Conservation (phyloP, 2,888 invertebrate genomes). For the Laothoe populi region DNA sequence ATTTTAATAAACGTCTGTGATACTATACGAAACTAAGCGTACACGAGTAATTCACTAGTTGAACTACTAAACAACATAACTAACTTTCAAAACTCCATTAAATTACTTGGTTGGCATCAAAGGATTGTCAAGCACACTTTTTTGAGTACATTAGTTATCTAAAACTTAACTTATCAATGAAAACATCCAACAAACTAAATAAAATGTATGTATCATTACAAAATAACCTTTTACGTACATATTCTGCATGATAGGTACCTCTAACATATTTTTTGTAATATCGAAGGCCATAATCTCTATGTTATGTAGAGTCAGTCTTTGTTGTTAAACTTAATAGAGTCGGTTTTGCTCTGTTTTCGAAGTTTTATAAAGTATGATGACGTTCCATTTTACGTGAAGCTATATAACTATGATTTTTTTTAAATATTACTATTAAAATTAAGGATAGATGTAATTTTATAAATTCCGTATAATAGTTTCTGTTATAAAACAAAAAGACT, state of each 20-base stretch:
- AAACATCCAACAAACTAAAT: conserved; percentile 42
- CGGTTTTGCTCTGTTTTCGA: conserved; percentile 42
- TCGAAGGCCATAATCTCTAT: conserved; percentile 56
- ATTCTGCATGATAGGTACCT: conserved; percentile 55
- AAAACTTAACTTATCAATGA: conserved; percentile 38
- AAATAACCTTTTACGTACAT: conserved; percentile 67
- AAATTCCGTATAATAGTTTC: background rate
- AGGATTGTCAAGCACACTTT: conserved; percentile 20
- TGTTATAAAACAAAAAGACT: too few species aligned
- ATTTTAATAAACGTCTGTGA: conserved; percentile 19
- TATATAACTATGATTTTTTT: background rate
- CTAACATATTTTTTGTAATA: conserved; percentile 53
- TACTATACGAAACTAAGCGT: conserved; percentile 12
- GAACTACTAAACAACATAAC: conserved; percentile 20
- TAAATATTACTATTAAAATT: background rate
- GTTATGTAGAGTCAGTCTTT: conserved; percentile 44
- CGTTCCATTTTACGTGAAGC: conserved; percentile 39
- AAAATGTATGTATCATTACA: conserved; percentile 48
- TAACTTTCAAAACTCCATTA: conserved; percentile 28
- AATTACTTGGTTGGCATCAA: conserved; percentile 23
- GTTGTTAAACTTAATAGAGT: conserved; percentile 48
- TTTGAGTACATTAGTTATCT: conserved; percentile 6
- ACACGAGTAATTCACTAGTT: conserved; percentile 18
- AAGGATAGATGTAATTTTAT: background rate
- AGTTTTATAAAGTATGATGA: conserved; percentile 2